Conservation (phyloP, 2,888 invertebrate genomes). For the Margaritifera margaritifera region DNA sequence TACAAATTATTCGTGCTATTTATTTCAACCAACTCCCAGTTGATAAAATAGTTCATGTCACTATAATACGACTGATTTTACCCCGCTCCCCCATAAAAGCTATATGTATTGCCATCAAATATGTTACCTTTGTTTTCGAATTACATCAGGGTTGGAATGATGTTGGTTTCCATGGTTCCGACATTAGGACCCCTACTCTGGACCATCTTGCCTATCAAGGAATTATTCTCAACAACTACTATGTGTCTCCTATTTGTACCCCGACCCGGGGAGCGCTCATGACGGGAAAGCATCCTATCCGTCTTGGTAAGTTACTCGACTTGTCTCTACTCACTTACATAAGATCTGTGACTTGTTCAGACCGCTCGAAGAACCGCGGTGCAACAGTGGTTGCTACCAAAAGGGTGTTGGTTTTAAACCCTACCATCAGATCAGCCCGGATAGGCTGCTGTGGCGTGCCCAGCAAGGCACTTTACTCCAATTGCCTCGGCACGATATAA, state of each 20-base stretch:
- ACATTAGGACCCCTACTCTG: slow-evolving; percentile 92
- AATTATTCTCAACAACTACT: slow-evolving; percentile 87
- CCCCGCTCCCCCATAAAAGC: too few relatives aligned
- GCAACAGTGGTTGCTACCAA: neutral
- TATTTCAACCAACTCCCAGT: too few relatives aligned
- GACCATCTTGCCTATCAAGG: slow-evolving; percentile 91
- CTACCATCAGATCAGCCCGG: too few relatives aligned
- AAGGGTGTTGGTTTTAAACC: too few relatives aligned
- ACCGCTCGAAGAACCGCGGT: neutral
- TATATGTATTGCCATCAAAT: too few relatives aligned
- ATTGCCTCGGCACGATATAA: too few relatives aligned
- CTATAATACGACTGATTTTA: too few relatives aligned
- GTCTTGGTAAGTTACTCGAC: slow-evolving; percentile 79
- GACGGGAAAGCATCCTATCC: slow-evolving; percentile 94
- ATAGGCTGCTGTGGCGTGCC: too few relatives aligned
- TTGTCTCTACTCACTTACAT: neutral
- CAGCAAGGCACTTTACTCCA: too few relatives aligned
- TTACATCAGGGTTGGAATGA: slow-evolving; percentile 90
- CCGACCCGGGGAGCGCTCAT: slow-evolving; percentile 91
- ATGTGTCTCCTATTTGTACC: slow-evolving; percentile 91
- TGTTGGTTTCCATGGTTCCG: slow-evolving; percentile 92
- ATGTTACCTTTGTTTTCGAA: too few relatives aligned
- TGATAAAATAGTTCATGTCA: too few relatives aligned
- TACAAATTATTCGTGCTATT: too few relatives aligned
- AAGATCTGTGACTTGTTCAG: neutral